These are phyloP conservation scores for Scaptomyza montana DNA, from an alignment of 1,140 invertebrate genomes.

Conservation along the genomic window DNA sequence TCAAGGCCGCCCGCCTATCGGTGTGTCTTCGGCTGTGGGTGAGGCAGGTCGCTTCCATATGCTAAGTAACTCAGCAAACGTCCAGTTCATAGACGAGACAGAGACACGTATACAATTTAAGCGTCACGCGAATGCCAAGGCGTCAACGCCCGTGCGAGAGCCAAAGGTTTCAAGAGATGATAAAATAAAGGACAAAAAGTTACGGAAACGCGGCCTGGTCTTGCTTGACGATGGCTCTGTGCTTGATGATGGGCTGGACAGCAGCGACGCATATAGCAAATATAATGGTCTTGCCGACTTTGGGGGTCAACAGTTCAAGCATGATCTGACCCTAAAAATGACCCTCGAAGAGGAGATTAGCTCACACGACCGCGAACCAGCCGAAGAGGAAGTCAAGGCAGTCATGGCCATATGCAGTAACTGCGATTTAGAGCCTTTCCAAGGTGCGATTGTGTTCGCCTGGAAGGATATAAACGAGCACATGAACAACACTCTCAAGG, in stretches of 20 bases:
- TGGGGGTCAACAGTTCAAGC: constrained; percentile 85
- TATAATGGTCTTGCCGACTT: constrained; percentile 87
- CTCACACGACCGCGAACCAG: constrained; percentile 90
- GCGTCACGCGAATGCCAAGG: constrained; percentile 61
- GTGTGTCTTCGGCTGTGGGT: background rate
- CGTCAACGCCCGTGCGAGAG: background rate
- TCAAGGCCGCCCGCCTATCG: background rate
- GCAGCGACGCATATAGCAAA: constrained; percentile 56
- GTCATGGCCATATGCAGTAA: constrained; percentile 91
- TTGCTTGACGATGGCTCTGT: constrained; percentile 87
- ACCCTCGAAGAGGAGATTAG: constrained; percentile 83
- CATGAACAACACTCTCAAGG: constrained; percentile 87
- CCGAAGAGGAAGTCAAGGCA: constrained; percentile 90
- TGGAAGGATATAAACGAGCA: constrained; percentile 86
- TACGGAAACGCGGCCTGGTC: constrained; percentile 86
- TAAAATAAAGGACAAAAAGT: constrained; percentile 78
- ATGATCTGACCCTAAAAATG: constrained; percentile 65
- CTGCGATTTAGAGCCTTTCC: constrained; percentile 90
- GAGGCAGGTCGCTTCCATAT: constrained; percentile 69
- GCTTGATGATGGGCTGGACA: constrained; percentile 85
- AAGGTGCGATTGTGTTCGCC: constrained; percentile 89
- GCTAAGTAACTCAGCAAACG: constrained; percentile 84
- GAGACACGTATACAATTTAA: constrained; percentile 85
- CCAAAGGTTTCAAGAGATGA: constrained; percentile 11
- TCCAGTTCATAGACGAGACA: constrained; percentile 86